phyloP scores from a whole-genome alignment of 2,113 vertebrate genomes.

The Lophochroa leadbeateri region DNA sequence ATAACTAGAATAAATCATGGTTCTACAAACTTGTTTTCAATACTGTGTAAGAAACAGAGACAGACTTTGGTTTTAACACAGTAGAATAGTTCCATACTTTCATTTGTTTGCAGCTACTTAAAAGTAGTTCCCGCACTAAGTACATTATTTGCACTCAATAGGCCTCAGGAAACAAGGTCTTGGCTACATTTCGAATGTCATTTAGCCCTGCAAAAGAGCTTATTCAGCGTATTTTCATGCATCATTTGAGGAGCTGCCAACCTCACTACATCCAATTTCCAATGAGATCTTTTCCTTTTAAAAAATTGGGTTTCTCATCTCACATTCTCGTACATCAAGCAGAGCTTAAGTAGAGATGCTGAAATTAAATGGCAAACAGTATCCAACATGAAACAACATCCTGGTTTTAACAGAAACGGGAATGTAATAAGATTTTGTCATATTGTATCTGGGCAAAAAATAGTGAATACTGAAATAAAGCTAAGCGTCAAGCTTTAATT shows the following conservation, averaged over 20 bases:
- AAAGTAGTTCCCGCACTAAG: background rate
- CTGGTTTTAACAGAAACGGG: background rate
- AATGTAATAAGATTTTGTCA: background rate
- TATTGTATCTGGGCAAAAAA: background rate
- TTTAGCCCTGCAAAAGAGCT: background rate
- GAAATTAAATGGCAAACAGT: background rate
- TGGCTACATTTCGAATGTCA: background rate
- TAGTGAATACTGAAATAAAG: background rate
- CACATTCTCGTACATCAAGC: background rate
- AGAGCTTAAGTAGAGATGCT: background rate
- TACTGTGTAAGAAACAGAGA: background rate
- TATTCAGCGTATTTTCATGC: conserved; percentile 7
- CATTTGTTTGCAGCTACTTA: background rate
- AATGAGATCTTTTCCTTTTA: background rate
- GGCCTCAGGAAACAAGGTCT: background rate
- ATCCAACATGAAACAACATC: background rate
- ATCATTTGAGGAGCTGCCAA: conserved; percentile 13
- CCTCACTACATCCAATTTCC: background rate
- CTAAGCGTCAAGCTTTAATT: background rate
- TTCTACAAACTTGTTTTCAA: background rate
- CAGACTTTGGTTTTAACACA: background rate
- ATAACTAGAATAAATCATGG: background rate
- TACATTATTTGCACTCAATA: background rate
- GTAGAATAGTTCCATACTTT: background rate
- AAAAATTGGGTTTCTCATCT: background rate